phyloP scores from a whole-genome alignment of 2,113 vertebrate species.

The Oncorhynchus mykiss region DNA sequence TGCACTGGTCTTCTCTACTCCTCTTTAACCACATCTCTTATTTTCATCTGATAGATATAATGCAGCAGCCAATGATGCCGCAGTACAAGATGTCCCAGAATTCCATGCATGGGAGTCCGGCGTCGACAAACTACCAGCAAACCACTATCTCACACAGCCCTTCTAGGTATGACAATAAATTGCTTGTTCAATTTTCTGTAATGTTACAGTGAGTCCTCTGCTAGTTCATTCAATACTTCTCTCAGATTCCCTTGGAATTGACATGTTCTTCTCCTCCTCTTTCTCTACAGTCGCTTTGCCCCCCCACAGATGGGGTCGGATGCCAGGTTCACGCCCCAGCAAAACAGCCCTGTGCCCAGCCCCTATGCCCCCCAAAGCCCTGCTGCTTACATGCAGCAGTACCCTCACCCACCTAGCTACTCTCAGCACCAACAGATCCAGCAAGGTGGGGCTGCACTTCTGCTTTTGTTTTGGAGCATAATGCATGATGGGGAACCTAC shows the following conservation, averaged over 20 bases:
- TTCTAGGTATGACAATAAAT: constrained; percentile 82
- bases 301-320: constrained; percentile 89
- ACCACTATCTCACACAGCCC: constrained; percentile 94
- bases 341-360: constrained; percentile 96
- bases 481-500: background rate
- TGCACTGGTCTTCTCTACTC: background rate
- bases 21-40: background rate
- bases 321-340: constrained; percentile 89
- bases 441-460: constrained; percentile 78
- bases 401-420: constrained; percentile 90
- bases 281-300: constrained; percentile 85
- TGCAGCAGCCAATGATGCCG: constrained; percentile 84
- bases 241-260: background rate
- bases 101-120: constrained; percentile 96
- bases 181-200: background rate
- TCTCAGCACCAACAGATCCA: constrained; percentile 92
- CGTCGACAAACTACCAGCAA: constrained; percentile 95
- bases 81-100: constrained; percentile 96
- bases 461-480: background rate
- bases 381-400: constrained; percentile 93
- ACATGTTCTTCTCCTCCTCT: constrained; percentile 3
- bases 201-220: background rate
- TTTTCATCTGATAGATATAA: constrained; percentile 79
- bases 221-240: background rate
- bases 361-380: constrained; percentile 97